These are phyloP conservation scores for Callithrix jacchus DNA, from an alignment of 2,113 vertebrate species.

Conservation along the genomic window DNA sequence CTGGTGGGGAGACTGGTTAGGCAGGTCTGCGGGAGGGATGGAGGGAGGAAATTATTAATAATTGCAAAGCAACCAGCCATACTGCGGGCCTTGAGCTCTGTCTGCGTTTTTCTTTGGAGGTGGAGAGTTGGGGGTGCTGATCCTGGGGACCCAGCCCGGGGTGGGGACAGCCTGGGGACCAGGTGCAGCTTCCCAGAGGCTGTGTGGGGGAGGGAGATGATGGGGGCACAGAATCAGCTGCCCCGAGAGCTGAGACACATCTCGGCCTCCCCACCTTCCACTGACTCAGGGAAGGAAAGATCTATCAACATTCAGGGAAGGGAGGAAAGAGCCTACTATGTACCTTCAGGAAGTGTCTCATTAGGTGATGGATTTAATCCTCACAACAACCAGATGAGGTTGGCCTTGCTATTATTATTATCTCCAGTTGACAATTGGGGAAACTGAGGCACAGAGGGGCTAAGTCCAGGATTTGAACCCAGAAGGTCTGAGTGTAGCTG, in stretches of 20 bases:
- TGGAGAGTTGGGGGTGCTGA: not conserved
- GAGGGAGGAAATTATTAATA: constrained; percentile 58
- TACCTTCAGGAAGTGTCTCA: not conserved
- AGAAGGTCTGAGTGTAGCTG: not conserved
- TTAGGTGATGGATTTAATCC: not conserved
- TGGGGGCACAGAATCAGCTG: not conserved
- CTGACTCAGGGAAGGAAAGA: not conserved
- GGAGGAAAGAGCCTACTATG: not conserved
- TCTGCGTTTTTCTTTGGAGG: not conserved
- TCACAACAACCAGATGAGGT: no score
- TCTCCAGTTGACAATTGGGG: not conserved
- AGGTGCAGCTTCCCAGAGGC: not conserved
- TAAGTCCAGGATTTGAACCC: not conserved
- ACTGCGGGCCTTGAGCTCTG: not conserved
- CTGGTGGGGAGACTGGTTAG: constrained; percentile 71
- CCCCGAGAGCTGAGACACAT: not conserved
- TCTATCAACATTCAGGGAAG: not conserved
- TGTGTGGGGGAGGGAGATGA: not conserved
- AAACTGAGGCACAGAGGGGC: constrained; percentile 12
- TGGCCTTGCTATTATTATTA: not conserved
- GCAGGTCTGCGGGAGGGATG: constrained; percentile 68
- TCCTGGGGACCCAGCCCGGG: not conserved
- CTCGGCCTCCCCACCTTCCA: not conserved
- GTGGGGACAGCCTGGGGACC: not conserved
- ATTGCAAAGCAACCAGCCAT: not conserved